Percentiles rank a stretch among this genome's conserved stretches.
These are phyloP conservation scores for Emmelina monodactyla DNA, from an alignment of 2,888 invertebrate species.

Conservation along the genomic window DNA sequence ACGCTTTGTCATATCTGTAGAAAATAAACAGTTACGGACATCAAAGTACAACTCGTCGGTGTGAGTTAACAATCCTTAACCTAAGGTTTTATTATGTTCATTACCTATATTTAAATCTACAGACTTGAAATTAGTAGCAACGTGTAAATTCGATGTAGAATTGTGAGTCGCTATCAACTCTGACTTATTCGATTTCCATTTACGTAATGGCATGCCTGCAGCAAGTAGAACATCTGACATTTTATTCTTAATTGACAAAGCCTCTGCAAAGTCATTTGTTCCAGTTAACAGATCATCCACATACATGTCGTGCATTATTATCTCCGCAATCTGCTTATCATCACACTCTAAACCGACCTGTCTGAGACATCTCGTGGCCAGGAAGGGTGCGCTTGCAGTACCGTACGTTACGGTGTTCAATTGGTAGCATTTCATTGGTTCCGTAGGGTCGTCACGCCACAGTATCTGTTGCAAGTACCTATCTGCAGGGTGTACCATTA, in stretches of 20 bases:
- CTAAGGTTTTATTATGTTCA: constrained; percentile 12
- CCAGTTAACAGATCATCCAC: constrained; percentile 17
- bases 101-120: constrained; percentile 10
- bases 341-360: constrained; percentile 16
- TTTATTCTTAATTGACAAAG: constrained; percentile 4
- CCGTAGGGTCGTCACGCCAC: not conserved
- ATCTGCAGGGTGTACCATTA: not conserved
- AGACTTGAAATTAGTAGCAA: constrained; percentile 5
- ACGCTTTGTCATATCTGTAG: constrained; percentile 9
- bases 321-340: constrained; percentile 10
- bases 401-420: constrained; percentile 20
- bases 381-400: constrained; percentile 19
- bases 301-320: constrained; percentile 19
- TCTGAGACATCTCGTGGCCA: constrained; percentile 17
- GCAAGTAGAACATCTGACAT: constrained; percentile 13
- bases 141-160: too few species aligned
- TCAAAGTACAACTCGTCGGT: constrained; percentile 11
- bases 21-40: not conserved
- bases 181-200: constrained; percentile 18
- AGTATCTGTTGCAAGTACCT: not conserved
- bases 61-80: constrained; percentile 13
- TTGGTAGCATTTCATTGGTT: constrained; percentile 2
- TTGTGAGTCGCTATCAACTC: too few species aligned
- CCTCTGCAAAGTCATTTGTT: constrained; percentile 8
- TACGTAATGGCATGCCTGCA: constrained; percentile 16